These are phyloP conservation scores for Spinibarbus caldwelli DNA, from an alignment of 2,797 vertebrate genomes.

Conservation along the genomic window DNA sequence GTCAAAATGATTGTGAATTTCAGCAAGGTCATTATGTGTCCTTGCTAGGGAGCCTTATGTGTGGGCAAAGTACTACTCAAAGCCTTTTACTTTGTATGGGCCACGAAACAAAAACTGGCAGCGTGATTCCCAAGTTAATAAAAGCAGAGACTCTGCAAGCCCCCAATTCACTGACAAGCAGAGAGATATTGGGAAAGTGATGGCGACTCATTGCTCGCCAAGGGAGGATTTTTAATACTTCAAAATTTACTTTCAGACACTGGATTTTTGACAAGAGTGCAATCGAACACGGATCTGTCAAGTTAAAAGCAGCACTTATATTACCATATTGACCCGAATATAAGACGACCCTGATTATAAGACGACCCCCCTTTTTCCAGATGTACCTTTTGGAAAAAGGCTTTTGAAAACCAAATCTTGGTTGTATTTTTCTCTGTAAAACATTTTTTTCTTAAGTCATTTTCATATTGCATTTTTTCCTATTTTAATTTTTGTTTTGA, in stretches of 20 bases:
- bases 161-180: not conserved
- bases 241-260: slow-evolving; percentile 23
- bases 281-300: not conserved
- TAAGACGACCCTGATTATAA: too few species aligned
- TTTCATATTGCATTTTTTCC: too few species aligned
- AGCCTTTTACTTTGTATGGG: too few species aligned
- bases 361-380: too few species aligned
- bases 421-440: too few species aligned
- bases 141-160: not conserved
- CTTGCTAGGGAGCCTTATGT: not conserved
- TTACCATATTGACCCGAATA: too few species aligned
- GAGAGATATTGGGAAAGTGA: not conserved
- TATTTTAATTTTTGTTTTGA: too few species aligned
- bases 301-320: slow-evolving; percentile 20
- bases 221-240: slow-evolving; percentile 11
- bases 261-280: not conserved
- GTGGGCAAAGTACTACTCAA: not conserved
- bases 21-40: not conserved
- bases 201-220: not conserved
- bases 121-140: not conserved
- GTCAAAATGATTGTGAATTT: not conserved
- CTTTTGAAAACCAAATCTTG: too few species aligned
- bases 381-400: too few species aligned
- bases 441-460: too few species aligned
- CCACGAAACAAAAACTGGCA: too few species aligned